phyloP scores from a whole-genome alignment of 1,140 invertebrate species.

The Alviniconcha marisindica region DNA sequence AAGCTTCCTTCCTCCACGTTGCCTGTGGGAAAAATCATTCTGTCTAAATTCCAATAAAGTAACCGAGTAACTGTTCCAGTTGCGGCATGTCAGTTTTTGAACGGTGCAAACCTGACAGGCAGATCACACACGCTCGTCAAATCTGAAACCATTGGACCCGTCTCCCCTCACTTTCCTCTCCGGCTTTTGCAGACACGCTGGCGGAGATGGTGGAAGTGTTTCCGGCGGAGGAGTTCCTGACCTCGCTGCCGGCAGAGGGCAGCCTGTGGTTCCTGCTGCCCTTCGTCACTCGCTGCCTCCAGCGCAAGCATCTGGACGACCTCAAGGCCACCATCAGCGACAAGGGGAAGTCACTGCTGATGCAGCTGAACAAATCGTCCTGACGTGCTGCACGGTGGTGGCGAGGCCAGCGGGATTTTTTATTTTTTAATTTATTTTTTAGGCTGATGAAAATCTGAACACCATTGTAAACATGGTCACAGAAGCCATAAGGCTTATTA shows the following conservation, averaged over 20 bases:
- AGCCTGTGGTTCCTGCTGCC: constrained; percentile 54
- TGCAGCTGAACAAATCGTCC: constrained; percentile 39
- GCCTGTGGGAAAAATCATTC: no score
- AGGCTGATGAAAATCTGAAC: background rate
- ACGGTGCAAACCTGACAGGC: no score
- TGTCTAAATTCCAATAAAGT: no score
- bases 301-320: constrained; percentile 33
- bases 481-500: no score
- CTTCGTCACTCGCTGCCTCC: constrained; percentile 46
- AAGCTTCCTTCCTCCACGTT: no score
- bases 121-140: no score
- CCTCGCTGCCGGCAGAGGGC: constrained; percentile 51
- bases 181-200: constrained; percentile 46
- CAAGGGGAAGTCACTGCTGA: constrained; percentile 44
- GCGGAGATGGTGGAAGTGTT: constrained; percentile 46
- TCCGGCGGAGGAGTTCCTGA: constrained; percentile 45
- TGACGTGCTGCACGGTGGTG: constrained; percentile 1
- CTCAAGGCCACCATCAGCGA: constrained; percentile 44
- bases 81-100: no score
- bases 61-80: no score
- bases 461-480: no score
- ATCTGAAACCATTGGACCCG: no score
- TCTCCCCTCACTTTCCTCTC: background rate
- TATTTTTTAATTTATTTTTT: background rate
- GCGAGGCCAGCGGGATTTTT: background rate